These are phyloP conservation scores for Vulpes ferrilata DNA, from an alignment of 2,113 vertebrate species.

Conservation along the genomic window DNA sequence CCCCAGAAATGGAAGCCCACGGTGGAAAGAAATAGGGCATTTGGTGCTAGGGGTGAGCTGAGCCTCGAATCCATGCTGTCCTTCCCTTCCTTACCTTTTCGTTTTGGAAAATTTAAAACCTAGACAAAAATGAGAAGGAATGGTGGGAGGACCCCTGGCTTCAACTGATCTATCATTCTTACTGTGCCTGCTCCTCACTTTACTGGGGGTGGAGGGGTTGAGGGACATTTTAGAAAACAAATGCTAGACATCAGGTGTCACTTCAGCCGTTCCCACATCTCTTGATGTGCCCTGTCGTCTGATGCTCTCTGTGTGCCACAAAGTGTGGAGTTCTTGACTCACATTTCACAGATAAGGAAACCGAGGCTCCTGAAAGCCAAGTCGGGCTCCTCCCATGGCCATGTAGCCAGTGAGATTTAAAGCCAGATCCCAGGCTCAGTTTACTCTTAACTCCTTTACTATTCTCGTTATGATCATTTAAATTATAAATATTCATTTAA, in stretches of 20 bases:
- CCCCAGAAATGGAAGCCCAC: not conserved
- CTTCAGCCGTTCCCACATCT: not conserved
- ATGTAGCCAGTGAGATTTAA: not conserved
- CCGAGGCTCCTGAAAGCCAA: not conserved
- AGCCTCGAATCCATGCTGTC: not conserved
- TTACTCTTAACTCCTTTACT: not conserved
- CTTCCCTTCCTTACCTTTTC: not conserved
- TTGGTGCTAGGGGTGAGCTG: not conserved
- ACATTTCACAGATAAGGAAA: not conserved
- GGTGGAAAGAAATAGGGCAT: not conserved
- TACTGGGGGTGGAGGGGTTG: not conserved
- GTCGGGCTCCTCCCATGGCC: not conserved
- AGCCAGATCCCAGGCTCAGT: not conserved
- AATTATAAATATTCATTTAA: not conserved
- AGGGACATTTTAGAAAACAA: no score
- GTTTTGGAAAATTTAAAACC: slow-evolving; percentile 45
- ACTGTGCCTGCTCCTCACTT: not conserved
- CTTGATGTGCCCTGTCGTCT: accelerated
- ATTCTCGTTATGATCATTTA: not conserved
- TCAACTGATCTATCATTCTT: not conserved
- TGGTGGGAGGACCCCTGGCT: not conserved
- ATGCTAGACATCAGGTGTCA: accelerated
- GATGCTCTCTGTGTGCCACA: not conserved
- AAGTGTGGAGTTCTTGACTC: not conserved
- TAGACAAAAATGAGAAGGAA: not conserved